Base-by-base conservation (phyloP, 2,888 invertebrate genomes). In the Azorinus chamasolen region DNA sequence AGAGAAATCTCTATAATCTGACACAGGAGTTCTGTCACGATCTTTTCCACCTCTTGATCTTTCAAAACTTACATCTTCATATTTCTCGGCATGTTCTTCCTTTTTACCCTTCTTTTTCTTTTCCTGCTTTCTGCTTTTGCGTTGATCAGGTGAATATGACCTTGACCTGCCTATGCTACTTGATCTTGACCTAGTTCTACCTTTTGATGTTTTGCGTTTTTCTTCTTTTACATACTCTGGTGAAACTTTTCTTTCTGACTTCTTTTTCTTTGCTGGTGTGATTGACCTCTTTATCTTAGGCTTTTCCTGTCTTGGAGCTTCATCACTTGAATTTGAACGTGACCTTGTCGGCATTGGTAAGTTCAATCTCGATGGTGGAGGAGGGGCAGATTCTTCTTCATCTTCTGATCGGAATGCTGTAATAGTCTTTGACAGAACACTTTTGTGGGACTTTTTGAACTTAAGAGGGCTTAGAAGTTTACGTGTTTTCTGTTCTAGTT, bases 141-240 rank as follows among this genome's bases (percentile, higher is more conserved):
- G 84, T 14, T 70, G 72, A 48, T 79, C 79, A 20, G 84, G 84
- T n/a, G 84, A 68, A 57, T 69, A 70, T 32, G 80, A 75, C 48
- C 75, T 59, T 54, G 82, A 79, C 59, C 77, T 73, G 10, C 78
- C 83, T n/a, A 53, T 48, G 46, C 69, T 79, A 25, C 50, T 57
- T 57, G 83, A 81, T 69, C 83, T 75, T 70, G 84, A 84, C 57
- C 79, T 75, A 50, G 83, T 76, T 43, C 75, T 57, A 18, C 55
- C 64, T 69, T 81, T 74, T 48, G 83, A 79, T 14, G 18, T 41
- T 57, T 69, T 69, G 39, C 70, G 54, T 61, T 78, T 76, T 50
- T 83, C 76, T 43, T 79, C 76, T 22, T 65, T 74, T 10, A 65
- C 71, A 69, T 72, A 78, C 41, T 75, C 81, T 14, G 78, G 78